A percentile compares a stretch with the other conserved stretches of the same genome.
Evolutionary conservation across 2,113 vertebrate genomes (phyloP).

Genomic region (Eublepharis macularius): DNA sequence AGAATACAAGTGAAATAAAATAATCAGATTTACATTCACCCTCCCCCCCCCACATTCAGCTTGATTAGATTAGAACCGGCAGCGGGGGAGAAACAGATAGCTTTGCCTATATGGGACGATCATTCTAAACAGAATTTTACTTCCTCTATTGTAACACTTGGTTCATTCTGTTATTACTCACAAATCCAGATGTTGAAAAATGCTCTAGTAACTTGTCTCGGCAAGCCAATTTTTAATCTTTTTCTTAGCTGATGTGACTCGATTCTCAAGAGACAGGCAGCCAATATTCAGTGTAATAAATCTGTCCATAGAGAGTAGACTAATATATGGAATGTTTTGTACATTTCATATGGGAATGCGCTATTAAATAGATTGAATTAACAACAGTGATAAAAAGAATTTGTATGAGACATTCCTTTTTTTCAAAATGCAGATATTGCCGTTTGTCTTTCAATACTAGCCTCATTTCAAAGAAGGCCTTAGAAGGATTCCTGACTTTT

Average conservation of each 20-base stretch:
- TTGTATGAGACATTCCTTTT: no score
- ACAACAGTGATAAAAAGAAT: neutral
- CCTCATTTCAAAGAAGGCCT: no score
- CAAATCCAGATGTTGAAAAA: neutral
- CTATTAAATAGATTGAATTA: neutral
- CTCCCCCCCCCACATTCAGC: neutral
- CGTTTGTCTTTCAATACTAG: neutral
- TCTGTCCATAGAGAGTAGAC: neutral
- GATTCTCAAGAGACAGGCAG: neutral
- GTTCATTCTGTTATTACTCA: no score
- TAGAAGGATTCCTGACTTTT: neutral
- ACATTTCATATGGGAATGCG: neutral
- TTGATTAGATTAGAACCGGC: neutral
- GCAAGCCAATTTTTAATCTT: neutral
- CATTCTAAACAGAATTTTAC: no score
- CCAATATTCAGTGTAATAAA: neutral
- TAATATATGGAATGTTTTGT: neutral
- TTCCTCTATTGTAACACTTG: no score
- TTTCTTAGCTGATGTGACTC: neutral
- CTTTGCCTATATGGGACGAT: neutral
- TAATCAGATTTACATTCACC: neutral
- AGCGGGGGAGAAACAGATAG: neutral
- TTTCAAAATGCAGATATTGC: neutral
- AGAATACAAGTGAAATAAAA: neutral
- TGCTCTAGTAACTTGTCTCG: neutral